Evolutionary conservation across 2,113 vertebrate species (phyloP).

Genomic region (Ceyx melanurus): DNA sequence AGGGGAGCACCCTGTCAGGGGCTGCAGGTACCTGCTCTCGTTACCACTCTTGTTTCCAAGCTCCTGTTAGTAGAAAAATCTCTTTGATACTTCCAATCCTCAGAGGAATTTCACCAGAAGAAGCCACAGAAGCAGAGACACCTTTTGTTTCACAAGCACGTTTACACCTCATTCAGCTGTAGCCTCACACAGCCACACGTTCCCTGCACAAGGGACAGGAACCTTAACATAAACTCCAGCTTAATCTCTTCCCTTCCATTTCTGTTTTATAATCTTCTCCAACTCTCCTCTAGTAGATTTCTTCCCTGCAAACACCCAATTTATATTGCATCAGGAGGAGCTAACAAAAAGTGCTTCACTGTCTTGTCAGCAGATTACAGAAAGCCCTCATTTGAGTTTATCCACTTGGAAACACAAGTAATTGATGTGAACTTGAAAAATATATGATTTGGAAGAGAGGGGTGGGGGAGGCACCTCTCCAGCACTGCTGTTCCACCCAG

Average conservation of each 20-base stretch:
- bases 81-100: background rate
- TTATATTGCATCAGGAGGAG: slow-evolving; percentile 4
- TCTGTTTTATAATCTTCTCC: background rate
- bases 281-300: background rate
- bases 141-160: background rate
- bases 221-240: background rate
- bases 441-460: background rate
- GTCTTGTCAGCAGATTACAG: slow-evolving; percentile 38
- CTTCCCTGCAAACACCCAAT: slow-evolving; percentile 2
- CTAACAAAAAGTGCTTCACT: background rate
- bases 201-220: background rate
- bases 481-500: background rate
- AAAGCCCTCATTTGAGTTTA: slow-evolving; percentile 37
- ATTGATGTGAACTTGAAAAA: slow-evolving; percentile 56
- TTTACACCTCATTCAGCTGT: background rate
- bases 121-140: background rate
- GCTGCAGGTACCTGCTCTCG: no score
- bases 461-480: background rate
- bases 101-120: background rate
- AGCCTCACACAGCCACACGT: background rate
- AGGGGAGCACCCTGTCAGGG: fast-evolving
- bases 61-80: background rate
- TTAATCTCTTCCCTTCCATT: background rate
- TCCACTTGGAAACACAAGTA: slow-evolving; percentile 38
- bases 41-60: background rate